A percentile compares a stretch with the other conserved stretches of the same genome.
Evolutionary conservation across 2,888 invertebrate genomes (phyloP).

Genomic region (Electrophaes corylata): DNA sequence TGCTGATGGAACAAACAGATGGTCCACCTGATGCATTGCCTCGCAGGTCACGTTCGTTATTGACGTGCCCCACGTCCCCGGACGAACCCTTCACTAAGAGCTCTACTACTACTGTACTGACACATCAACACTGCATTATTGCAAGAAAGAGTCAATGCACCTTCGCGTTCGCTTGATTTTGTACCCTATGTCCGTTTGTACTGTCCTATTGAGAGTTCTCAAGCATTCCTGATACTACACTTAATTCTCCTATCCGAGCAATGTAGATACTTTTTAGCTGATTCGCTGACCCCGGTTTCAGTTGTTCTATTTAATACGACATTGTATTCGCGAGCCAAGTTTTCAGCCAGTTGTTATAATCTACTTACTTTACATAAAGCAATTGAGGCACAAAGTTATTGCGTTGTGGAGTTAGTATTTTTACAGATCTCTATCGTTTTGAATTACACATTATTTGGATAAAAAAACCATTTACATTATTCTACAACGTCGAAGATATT

Average conservation of each 20-base stretch:
- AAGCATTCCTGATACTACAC: background rate
- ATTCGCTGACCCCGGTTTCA: background rate
- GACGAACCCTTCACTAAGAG: no score
- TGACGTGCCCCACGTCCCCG: no score
- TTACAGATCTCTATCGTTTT: background rate
- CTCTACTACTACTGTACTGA: no score
- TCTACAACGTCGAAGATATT: no score
- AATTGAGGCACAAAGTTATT: background rate
- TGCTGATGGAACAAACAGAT: no score
- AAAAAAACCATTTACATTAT: no score
- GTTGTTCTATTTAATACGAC: background rate
- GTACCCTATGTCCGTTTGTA: background rate
- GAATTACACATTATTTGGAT: no score
- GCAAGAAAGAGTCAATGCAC: no score
- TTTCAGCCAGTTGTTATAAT: background rate
- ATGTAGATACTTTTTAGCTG: background rate
- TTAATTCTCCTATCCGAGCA: background rate
- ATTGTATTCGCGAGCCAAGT: conserved; percentile 1
- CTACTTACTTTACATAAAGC: background rate
- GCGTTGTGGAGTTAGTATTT: background rate
- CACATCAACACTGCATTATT: no score
- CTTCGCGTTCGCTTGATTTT: background rate
- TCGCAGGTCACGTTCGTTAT: no score
- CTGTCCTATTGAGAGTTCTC: background rate
- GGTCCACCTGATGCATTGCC: no score